These are phyloP conservation scores for Pyxicephalus adspersus DNA, from an alignment of 2,113 vertebrate genomes.

Conservation along the genomic window DNA sequence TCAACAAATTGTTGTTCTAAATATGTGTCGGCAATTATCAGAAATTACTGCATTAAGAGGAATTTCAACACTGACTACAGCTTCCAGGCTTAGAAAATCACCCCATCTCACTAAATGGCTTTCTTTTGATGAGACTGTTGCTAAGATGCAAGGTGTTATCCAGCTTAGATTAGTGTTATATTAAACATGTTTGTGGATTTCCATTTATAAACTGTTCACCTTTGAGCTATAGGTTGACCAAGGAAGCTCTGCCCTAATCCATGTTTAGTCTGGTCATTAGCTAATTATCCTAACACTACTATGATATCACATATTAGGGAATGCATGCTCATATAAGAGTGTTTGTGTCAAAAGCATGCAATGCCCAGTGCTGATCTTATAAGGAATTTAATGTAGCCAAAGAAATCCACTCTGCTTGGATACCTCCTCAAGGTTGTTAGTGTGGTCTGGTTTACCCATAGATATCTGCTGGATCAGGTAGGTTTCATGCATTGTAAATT, in stretches of 20 bases:
- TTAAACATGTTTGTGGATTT: slow-evolving; percentile 42
- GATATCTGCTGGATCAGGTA: too few species aligned
- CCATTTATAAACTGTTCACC: slow-evolving; percentile 44
- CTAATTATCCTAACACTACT: too few species aligned
- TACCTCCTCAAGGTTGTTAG: too few species aligned
- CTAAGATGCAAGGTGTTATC: slow-evolving; percentile 50
- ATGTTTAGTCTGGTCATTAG: not conserved
- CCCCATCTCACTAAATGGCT: slow-evolving; percentile 55
- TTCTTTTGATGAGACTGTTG: slow-evolving; percentile 54
- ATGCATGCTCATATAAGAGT: too few species aligned
- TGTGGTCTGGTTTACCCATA: too few species aligned
- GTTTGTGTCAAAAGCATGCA: too few species aligned
- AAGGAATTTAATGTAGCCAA: too few species aligned
- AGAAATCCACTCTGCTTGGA: too few species aligned
- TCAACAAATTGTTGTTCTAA: slow-evolving; percentile 56
- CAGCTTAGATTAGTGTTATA: slow-evolving; percentile 21
- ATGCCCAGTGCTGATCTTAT: too few species aligned
- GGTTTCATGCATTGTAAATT: too few species aligned
- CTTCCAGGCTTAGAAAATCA: slow-evolving; percentile 54
- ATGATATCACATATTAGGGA: too few species aligned
- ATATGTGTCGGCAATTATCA: slow-evolving; percentile 57
- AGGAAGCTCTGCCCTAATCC: not conserved
- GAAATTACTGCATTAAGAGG: slow-evolving; percentile 55
- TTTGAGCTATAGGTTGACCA: slow-evolving; percentile 5
- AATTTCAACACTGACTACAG: slow-evolving; percentile 51